These are phyloP conservation scores for Pteria penguin DNA, from an alignment of 2,888 invertebrate genomes.

Conservation along the genomic window DNA sequence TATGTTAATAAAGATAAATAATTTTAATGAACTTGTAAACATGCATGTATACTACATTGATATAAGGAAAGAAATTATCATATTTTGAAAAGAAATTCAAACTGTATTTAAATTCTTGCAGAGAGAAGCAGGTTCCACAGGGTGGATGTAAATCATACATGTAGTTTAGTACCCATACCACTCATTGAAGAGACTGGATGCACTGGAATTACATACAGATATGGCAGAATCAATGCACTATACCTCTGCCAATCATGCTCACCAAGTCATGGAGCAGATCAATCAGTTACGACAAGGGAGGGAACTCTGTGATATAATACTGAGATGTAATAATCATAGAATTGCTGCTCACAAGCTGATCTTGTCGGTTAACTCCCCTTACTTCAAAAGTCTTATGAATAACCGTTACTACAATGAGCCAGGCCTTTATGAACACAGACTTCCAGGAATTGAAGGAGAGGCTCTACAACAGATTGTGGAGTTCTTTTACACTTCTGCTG, in stretches of 20 bases:
- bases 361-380: conserved; percentile 59
- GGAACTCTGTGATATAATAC: conserved; percentile 59
- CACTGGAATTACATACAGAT: too few species aligned
- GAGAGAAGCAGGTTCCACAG: too few species aligned
- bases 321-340: conserved; percentile 45
- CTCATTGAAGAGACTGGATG: too few species aligned
- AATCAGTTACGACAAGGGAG: conserved; percentile 53
- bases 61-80: too few species aligned
- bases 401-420: conserved; percentile 30
- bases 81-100: too few species aligned
- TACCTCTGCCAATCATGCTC: conserved; percentile 60
- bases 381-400: conserved; percentile 53
- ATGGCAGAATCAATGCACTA: conserved; percentile 62
- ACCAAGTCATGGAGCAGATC: conserved; percentile 54
- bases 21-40: too few species aligned
- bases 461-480: conserved; percentile 58
- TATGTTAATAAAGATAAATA: too few species aligned
- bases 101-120: too few species aligned
- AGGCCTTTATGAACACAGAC: conserved; percentile 37
- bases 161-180: too few species aligned
- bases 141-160: too few species aligned
- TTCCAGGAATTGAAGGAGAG: conserved; percentile 49
- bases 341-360: conserved; percentile 60
- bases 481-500: conserved; percentile 64
- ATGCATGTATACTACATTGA: too few species aligned